Evolutionary conservation across 2,888 invertebrate genomes (phyloP), one percentile per base, ranked within the genome.

Genomic region (Eilema griseolum): DNA sequence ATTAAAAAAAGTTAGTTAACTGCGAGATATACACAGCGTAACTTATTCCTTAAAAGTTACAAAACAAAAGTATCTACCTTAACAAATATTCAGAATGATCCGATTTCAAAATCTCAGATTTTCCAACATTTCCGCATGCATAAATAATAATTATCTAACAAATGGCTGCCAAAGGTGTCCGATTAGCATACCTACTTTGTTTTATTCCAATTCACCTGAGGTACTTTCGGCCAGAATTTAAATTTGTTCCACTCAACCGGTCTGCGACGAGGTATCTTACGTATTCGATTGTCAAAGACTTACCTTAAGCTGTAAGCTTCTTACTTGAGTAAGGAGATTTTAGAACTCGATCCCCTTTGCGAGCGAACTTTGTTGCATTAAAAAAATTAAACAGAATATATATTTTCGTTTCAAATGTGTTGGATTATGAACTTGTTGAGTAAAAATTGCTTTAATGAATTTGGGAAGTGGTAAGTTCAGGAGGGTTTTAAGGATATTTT

Each of bases 261-360:
- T 63, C 67, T 77, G 80, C 84, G 82, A 81, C 83, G 84, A 85
- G 87, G 88, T 87, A 86, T 90, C 87, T 86, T 86, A 89, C 88
- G 88, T 83, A 86, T 92, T 93, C 93, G 92, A 92, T 93, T 92
- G 93, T 93, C 92, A 91, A 89, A 92, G 93, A 92, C 93, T 93
- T 91, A 88, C 90, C 77, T 81, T 87, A 85, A 86, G 84, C 85
- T 81, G 84, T 92, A 92, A 92, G 93, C 93, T 89, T 85, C 93
- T 93, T 93, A 93, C 89, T 84, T 78, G 90, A 90, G 88, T 93
- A 93, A 93, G 93, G 85, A 93, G 93, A 93, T 93, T 93, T 89
- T 74, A 83, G 84, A 82, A 86, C 85, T 82, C 84, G 85, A 89
- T 89, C 89, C 85, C 83, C 83, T 85, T 83, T 85, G 86, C 86